These are phyloP conservation scores for Caenorhabditis uteleia DNA, from an alignment of 2,888 invertebrate genomes.

Conservation along the genomic window DNA sequence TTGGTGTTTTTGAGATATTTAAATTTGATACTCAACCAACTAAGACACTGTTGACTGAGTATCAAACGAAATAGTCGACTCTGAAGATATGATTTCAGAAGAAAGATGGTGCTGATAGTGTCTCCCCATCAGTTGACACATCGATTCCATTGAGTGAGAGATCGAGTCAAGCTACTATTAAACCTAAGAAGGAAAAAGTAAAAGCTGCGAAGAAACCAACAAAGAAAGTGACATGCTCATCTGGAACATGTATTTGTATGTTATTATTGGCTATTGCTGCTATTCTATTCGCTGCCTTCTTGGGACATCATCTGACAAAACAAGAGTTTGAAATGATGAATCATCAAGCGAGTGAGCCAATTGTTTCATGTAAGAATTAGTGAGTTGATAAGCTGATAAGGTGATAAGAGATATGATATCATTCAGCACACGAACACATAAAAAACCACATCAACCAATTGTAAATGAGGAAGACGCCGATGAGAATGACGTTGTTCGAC, in stretches of 20 bases:
- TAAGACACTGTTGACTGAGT: too few relatives aligned
- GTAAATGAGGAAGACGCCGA: conserved; percentile 33
- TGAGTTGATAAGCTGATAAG: conserved; percentile 14
- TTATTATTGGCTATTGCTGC: conserved; percentile 42
- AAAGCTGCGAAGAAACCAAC: conserved; percentile 16
- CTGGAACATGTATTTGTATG: conserved; percentile 30
- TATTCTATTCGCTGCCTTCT: conserved; percentile 39
- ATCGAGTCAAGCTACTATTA: not conserved
- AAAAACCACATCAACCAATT: conserved; percentile 21
- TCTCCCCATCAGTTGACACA: conserved; percentile 5
- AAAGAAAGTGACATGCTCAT: conserved; percentile 38
- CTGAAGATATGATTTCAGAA: conserved; percentile 6
- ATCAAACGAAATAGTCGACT: too few relatives aligned
- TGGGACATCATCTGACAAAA: conserved; percentile 44
- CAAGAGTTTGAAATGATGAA: conserved; percentile 33
- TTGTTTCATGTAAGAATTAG: conserved; percentile 26
- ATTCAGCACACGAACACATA: conserved; percentile 25
- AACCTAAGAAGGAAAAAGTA: conserved; percentile 17
- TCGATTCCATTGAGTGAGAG: not conserved
- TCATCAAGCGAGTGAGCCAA: conserved; percentile 9
- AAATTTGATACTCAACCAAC: too few relatives aligned
- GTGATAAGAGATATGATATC: too few relatives aligned
- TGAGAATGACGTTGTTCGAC: conserved; percentile 29
- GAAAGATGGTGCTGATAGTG: conserved; percentile 7
- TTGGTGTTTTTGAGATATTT: not conserved